phyloP scores from a whole-genome alignment of 2,888 invertebrate species.

The Syritta pipiens region DNA sequence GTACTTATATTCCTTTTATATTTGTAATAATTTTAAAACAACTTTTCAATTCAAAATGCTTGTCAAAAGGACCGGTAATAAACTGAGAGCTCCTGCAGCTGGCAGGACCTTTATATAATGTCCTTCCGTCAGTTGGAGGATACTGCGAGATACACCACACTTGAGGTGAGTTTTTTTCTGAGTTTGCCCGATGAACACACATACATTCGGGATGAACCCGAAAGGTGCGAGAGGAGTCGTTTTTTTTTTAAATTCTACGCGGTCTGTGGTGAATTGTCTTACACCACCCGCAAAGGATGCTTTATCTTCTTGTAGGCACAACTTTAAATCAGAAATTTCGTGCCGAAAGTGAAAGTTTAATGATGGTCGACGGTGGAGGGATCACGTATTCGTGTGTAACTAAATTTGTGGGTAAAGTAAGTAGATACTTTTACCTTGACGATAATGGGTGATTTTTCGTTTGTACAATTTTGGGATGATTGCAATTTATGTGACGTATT shows the following conservation, averaged over 20 bases:
- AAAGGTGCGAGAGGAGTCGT: conserved; percentile 21
- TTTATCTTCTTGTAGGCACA: too few relatives aligned
- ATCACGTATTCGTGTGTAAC: neutral
- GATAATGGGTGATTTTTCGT: neutral
- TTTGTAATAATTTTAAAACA: neutral
- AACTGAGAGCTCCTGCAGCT: conserved; percentile 27
- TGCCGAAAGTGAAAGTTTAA: neutral
- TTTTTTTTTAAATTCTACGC: conserved; percentile 58
- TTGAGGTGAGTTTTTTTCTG: conserved; percentile 48
- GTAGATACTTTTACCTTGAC: neutral
- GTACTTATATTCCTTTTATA: neutral
- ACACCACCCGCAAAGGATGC: neutral
- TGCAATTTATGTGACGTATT: too few relatives aligned
- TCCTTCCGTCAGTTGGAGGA: conserved; percentile 1
- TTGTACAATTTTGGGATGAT: too few relatives aligned
- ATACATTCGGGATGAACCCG: neutral
- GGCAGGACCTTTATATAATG: conserved; percentile 56
- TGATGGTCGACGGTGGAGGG: neutral
- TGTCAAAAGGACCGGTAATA: conserved; percentile 28
- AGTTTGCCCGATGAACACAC: neutral
- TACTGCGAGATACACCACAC: conserved; percentile 19
- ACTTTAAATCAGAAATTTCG: too few relatives aligned
- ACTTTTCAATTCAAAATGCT: conserved; percentile 11
- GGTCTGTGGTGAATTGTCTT: conserved; percentile 31
- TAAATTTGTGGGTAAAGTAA: neutral